Evolutionary conservation across 2,888 invertebrate genomes (phyloP), one percentile per base, ranked within the genome.

Genomic region (Eilema depressum): DNA sequence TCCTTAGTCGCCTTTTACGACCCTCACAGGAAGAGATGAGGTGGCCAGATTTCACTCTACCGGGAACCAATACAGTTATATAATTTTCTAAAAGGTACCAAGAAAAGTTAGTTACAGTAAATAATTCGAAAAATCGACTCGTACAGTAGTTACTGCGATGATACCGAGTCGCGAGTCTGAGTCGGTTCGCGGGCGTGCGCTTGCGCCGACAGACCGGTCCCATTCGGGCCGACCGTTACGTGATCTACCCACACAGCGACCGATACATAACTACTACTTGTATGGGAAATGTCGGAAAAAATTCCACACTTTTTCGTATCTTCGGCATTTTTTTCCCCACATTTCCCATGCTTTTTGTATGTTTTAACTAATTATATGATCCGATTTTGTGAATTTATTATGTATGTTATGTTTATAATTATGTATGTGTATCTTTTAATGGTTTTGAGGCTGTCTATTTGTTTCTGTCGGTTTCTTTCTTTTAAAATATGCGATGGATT

Each of bases 141-240:
- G 53, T n/a, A 41, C 60, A 30, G 8, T 68, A 61, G 30, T 20
- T 28, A 26, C 30, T 37, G 60, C 10, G 53, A 37, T 67, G 67
- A 30, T 68, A 62, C 30, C 20, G 23, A 59, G 41, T 65, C n/a
- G 28, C 30, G 30, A 20, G 12, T 25, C 56, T 56, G 26, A 63
- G 68, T 63, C 33, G 68, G 63, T 63, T 25, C 56, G 63, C 68
- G 41, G 28, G 60, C 68, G 26, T 57, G 62, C 60, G 74, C 60
- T 5, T 25, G 65, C 65, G 41, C 57, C 66, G 30, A 12, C 67
- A 66, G 82, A 88, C 89, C 89, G 89, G 89, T 89, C 85, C 68
- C 82, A 88, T 84, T 80, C 82, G 81, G 87, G 86, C 57, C 88
- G 80, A 89, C 89, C 89, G 89, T 89, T 89, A 89, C 68, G 60